Evolutionary conservation across 2,888 invertebrate genomes (phyloP).

Genomic region (Latrodectus hesperus): DNA sequence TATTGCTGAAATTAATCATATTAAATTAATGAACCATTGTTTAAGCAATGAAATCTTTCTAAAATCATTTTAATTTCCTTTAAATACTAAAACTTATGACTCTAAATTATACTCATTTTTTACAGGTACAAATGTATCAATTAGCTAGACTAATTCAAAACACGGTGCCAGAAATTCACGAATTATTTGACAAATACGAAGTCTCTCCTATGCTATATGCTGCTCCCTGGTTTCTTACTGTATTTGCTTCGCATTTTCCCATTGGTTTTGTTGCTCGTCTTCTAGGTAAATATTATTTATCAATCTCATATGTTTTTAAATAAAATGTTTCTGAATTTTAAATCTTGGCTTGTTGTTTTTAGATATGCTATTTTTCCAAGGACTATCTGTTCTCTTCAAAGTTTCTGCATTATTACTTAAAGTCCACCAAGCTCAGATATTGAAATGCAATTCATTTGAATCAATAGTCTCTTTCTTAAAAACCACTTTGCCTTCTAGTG

Average conservation of each 20-base stretch:
- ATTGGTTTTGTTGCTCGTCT: slow-evolving; percentile 95
- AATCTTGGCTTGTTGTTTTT: slow-evolving; percentile 73
- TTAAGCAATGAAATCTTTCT: too few species aligned
- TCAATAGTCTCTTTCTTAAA: slow-evolving; percentile 95
- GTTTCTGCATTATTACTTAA: slow-evolving; percentile 89
- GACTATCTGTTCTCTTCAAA: slow-evolving; percentile 91
- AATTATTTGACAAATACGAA: slow-evolving; percentile 86
- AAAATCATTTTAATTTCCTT: too few species aligned
- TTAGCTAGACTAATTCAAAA: slow-evolving; percentile 92
- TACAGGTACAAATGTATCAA: slow-evolving; percentile 87
- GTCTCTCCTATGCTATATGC: slow-evolving; percentile 95
- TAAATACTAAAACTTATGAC: too few species aligned
- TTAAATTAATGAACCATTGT: too few species aligned
- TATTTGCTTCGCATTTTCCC: slow-evolving; percentile 97
- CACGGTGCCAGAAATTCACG: slow-evolving; percentile 83
- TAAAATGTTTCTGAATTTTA: neutral
- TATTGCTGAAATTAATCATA: neutral
- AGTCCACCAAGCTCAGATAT: slow-evolving; percentile 87
- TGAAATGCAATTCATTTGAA: slow-evolving; percentile 92
- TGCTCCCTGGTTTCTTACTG: slow-evolving; percentile 96
- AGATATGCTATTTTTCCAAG: slow-evolving; percentile 91
- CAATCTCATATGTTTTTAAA: neutral
- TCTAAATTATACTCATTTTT: neutral
- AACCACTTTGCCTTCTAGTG: slow-evolving; percentile 79
- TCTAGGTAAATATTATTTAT: slow-evolving; percentile 81